phyloP scores from a whole-genome alignment of 2,113 vertebrate genomes.

The Hipposideros armiger region DNA sequence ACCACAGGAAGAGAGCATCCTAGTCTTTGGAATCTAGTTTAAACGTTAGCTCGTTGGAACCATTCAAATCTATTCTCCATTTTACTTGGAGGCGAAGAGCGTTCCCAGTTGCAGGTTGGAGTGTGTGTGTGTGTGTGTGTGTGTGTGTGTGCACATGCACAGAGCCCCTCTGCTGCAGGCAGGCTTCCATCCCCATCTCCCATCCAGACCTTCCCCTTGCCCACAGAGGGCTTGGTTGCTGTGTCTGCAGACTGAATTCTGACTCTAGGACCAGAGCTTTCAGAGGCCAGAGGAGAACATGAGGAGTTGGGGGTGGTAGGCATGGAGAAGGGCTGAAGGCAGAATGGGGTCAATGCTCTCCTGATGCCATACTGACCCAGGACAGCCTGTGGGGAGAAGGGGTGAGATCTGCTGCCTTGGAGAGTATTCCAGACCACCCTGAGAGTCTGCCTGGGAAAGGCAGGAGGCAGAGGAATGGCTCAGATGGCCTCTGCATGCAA shows the following conservation, averaged over 20 bases:
- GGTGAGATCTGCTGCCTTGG: neutral
- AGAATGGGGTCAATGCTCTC: fast-evolving
- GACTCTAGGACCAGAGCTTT: neutral
- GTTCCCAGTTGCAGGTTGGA: neutral
- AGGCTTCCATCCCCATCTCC: neutral
- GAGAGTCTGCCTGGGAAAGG: neutral
- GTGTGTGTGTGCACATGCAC: neutral
- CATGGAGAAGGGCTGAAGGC: neutral
- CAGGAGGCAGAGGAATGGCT: neutral
- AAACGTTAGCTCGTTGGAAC: neutral
- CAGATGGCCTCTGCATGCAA: neutral
- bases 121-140: fast-evolving
- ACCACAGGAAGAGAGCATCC: neutral
- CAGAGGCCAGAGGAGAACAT: neutral
- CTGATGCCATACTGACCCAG: neutral
- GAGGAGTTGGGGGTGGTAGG: neutral
- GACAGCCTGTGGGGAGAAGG: neutral
- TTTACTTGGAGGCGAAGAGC: neutral
- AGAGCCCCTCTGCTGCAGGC: neutral
- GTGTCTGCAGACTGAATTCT: neutral
- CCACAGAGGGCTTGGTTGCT: neutral
- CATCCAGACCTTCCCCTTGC: neutral
- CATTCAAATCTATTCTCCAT: neutral
- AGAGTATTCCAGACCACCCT: neutral
- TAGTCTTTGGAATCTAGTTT: neutral